phyloP scores from a whole-genome alignment of 2,888 invertebrate species.

The Siphlonurus alternatus region DNA sequence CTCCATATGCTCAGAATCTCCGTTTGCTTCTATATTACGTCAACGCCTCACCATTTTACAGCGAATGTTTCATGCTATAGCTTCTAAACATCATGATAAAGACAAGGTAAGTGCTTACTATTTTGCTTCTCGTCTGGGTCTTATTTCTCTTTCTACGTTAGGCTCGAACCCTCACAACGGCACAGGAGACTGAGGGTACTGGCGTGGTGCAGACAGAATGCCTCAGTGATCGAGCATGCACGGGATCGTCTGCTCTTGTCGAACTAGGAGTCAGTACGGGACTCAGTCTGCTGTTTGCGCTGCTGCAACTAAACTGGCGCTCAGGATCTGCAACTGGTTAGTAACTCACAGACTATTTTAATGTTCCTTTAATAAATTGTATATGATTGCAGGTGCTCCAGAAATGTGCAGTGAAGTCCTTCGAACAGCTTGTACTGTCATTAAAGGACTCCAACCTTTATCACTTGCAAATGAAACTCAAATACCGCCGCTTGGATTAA shows the following conservation, averaged over 20 bases:
- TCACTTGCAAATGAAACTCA: conserved; percentile 40
- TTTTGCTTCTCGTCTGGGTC: not conserved
- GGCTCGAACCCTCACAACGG: conserved; percentile 3
- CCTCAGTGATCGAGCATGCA: conserved; percentile 12
- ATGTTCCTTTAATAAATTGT: not conserved
- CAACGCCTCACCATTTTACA: conserved; percentile 37
- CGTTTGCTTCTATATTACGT: conserved; percentile 36
- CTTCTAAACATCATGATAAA: conserved; percentile 34
- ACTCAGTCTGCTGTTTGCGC: conserved; percentile 37
- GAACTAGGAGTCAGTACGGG: conserved; percentile 44
- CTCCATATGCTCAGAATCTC: conserved; percentile 35
- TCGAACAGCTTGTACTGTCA: conserved; percentile 35
- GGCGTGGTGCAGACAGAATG: conserved; percentile 1
- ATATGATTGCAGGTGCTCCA: conserved; percentile 20
- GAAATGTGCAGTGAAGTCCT: conserved; percentile 40
- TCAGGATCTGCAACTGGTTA: conserved; percentile 24
- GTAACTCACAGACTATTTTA: not conserved
- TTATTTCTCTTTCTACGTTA: not conserved
- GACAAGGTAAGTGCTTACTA: conserved; percentile 20
- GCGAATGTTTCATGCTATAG: conserved; percentile 37
- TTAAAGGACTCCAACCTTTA: conserved; percentile 36
- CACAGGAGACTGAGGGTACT: conserved; percentile 2
- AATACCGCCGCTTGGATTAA: conserved; percentile 32
- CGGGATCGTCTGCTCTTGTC: conserved; percentile 35
- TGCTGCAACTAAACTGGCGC: conserved; percentile 41